Percentiles rank a stretch among this genome's conserved stretches.
Conservation (phyloP, 2,113 vertebrate species). For the Eretmochelys imbricata region DNA sequence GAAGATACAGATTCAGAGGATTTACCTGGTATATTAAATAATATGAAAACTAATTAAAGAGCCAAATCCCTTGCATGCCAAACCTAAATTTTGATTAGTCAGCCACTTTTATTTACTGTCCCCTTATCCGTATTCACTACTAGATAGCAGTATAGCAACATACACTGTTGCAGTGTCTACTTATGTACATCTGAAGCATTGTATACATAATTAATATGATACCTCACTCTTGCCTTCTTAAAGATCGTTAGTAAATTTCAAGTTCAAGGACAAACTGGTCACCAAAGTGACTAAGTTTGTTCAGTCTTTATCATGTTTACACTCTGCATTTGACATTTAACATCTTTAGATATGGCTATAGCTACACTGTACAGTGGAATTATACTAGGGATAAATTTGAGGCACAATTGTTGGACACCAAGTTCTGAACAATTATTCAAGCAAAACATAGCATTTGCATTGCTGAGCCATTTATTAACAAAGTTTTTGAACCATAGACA, state of each 20-base stretch:
- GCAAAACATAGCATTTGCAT: neutral
- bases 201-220: neutral
- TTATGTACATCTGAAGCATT: neutral
- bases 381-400: neutral
- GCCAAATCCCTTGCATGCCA: neutral
- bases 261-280: neutral
- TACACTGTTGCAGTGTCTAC: neutral
- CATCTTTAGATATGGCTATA: neutral
- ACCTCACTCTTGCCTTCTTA: neutral
- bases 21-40: neutral
- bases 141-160: neutral
- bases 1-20: neutral
- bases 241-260: neutral
- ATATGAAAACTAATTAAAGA: neutral
- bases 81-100: neutral
- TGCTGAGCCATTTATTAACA: neutral
- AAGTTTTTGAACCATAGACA: neutral
- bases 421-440: neutral
- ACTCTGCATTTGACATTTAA: neutral
- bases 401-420: neutral
- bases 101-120: neutral
- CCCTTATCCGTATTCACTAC: neutral
- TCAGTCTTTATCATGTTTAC: neutral
- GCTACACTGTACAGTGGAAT: neutral
- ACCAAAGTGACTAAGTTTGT: neutral